These are phyloP conservation scores for Sinhomidia bicolor DNA, from an alignment of 2,888 invertebrate species.

Conservation along the genomic window DNA sequence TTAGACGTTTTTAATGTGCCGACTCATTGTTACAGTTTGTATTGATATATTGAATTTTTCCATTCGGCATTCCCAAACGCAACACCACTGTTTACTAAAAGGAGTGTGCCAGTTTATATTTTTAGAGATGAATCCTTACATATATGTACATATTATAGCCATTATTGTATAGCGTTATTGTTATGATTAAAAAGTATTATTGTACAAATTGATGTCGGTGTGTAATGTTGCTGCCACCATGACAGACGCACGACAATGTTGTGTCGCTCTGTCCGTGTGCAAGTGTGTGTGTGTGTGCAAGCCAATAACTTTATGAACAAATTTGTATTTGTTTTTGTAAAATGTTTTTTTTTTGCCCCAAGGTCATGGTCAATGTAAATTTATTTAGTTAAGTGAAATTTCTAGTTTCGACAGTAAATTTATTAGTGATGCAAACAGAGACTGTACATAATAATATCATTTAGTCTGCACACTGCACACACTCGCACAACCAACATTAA, in stretches of 20 bases:
- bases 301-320: constrained; percentile 15
- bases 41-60: constrained; percentile 43
- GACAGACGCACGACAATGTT: constrained; percentile 38
- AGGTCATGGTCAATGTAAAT: constrained; percentile 73
- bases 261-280: no score
- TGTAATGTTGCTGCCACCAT: constrained; percentile 64
- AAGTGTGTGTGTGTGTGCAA: neutral
- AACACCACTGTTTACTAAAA: constrained; percentile 11
- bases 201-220: constrained; percentile 57
- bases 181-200: constrained; percentile 3
- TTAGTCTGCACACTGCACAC: neutral
- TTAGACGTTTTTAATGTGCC: neutral
- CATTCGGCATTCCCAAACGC: constrained; percentile 25
- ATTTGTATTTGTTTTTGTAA: constrained; percentile 70
- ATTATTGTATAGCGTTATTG: neutral
- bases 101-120: constrained; percentile 43
- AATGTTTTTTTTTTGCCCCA: constrained; percentile 60
- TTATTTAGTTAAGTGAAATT: constrained; percentile 68
- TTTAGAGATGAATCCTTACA: constrained; percentile 39
- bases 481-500: neutral
- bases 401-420: constrained; percentile 45
- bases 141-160: no score
- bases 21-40: constrained; percentile 51
- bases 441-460: no score
- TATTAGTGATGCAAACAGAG: constrained; percentile 45